phyloP scores from a whole-genome alignment of 2,113 vertebrate species.

The Crotalus helleri region DNA sequence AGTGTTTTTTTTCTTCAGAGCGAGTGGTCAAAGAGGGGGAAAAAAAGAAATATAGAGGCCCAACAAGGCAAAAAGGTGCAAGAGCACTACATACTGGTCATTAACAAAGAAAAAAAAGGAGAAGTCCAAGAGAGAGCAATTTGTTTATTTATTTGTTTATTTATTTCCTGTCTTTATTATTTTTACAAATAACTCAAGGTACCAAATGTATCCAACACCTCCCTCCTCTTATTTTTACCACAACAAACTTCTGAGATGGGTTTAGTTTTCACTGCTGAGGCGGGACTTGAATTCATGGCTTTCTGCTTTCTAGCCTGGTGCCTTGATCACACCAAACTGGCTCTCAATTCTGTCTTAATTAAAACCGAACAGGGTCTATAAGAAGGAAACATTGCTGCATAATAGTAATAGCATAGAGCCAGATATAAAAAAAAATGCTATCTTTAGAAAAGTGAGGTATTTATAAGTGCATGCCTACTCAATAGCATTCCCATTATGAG shows the following conservation, averaged over 20 bases:
- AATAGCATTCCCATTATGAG: not conserved
- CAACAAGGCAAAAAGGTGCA: not conserved
- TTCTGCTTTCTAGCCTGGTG: not conserved
- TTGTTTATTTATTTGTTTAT: not conserved
- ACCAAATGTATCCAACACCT: not conserved
- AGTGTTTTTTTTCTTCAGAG: not conserved
- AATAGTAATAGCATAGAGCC: not conserved
- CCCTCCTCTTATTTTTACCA: not conserved
- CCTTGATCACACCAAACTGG: not conserved
- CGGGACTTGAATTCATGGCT: not conserved
- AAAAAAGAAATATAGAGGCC: not conserved
- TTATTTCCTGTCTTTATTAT: not conserved
- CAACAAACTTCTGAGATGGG: not conserved
- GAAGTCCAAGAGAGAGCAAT: not conserved
- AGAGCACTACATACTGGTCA: not conserved
- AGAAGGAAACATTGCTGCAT: not conserved
- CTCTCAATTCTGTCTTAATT: not conserved
- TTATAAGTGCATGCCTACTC: not conserved
- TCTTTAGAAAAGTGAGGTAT: not conserved
- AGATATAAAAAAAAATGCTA: not conserved
- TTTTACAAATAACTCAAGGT: not conserved
- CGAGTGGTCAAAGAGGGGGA: not conserved
- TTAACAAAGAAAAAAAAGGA: not conserved
- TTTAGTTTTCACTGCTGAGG: not conserved
- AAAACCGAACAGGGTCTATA: not conserved